phyloP scores from a whole-genome alignment of 2,888 invertebrate genomes.

The Lamproptera curius region DNA sequence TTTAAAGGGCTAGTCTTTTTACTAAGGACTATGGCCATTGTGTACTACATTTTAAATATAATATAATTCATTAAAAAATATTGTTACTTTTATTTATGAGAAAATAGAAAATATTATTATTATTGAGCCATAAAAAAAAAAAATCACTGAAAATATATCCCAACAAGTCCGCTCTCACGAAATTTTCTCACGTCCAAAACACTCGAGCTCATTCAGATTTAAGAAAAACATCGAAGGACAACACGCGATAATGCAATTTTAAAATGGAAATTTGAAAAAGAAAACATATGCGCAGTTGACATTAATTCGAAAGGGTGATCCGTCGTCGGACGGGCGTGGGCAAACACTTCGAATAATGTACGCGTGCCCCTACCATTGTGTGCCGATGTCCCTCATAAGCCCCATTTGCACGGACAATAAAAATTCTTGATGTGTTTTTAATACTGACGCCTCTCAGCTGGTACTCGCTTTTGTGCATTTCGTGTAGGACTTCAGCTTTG shows the following conservation, averaged over 20 bases:
- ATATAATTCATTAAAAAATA: too few species aligned
- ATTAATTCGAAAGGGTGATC: conserved; percentile 42
- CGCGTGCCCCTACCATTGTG: conserved; percentile 53
- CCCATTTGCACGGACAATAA: conserved; percentile 37
- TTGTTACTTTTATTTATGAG: too few species aligned
- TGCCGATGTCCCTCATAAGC: conserved; percentile 34
- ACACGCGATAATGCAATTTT: conserved; percentile 43
- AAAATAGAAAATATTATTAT: too few species aligned
- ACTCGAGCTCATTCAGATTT: conserved; percentile 23
- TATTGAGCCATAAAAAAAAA: too few species aligned
- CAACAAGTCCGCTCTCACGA: conserved; percentile 20
- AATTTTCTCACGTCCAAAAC: conserved; percentile 29
- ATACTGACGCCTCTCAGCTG: conserved; percentile 27
- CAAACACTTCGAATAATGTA: conserved; percentile 50
- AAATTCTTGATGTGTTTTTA: conserved; percentile 34
- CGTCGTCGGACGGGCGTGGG: conserved; percentile 11
- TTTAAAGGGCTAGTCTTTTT: too few species aligned
- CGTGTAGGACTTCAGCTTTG: not conserved
- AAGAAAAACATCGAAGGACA: conserved; percentile 32
- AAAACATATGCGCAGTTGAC: conserved; percentile 54
- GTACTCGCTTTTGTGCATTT: conserved; percentile 19
- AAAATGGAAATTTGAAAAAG: conserved; percentile 46
- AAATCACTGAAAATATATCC: too few species aligned
- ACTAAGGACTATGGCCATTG: too few species aligned
- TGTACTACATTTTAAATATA: too few species aligned